Conservation (phyloP, 2,113 vertebrate genomes). For the Macrotis lagotis region DNA sequence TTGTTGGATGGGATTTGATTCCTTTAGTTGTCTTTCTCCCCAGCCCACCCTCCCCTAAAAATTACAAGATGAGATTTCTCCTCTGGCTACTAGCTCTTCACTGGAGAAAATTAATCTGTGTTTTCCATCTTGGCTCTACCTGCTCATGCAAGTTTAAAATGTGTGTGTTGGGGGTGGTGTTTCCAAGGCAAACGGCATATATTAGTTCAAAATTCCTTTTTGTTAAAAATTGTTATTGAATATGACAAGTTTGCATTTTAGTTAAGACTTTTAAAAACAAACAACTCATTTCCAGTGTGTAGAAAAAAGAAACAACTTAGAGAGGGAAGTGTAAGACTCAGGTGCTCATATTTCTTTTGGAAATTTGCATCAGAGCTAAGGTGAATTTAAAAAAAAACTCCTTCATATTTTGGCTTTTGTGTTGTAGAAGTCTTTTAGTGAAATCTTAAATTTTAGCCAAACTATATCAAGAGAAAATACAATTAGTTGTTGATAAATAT, state of each 20-base stretch:
- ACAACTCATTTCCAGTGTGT: neutral
- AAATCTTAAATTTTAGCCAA: constrained; percentile 59
- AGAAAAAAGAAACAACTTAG: neutral
- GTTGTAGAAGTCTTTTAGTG: constrained; percentile 3
- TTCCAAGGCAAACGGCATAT: neutral
- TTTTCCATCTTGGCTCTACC: constrained; percentile 22
- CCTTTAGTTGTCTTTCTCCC: neutral
- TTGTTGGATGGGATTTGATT: neutral
- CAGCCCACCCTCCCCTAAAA: neutral
- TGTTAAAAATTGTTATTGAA: neutral
- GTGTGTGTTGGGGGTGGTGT: neutral
- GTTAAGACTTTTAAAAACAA: neutral
- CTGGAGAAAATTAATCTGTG: neutral
- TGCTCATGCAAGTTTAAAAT: neutral
- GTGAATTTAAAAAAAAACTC: constrained; percentile 53
- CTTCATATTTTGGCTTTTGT: constrained; percentile 61
- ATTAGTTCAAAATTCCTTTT: neutral
- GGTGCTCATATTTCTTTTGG: constrained; percentile 54
- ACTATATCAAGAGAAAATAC: constrained; percentile 55
- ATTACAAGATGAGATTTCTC: neutral
- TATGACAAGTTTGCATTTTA: neutral
- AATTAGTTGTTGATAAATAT: constrained; percentile 72
- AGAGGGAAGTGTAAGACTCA: neutral
- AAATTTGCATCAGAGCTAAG: constrained; percentile 54
- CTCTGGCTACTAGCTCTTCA: constrained; percentile 5